Percentiles rank a stretch among this genome's conserved stretches.
Evolutionary conservation across 2,113 vertebrate species (phyloP).

Genomic region (Conger conger): DNA sequence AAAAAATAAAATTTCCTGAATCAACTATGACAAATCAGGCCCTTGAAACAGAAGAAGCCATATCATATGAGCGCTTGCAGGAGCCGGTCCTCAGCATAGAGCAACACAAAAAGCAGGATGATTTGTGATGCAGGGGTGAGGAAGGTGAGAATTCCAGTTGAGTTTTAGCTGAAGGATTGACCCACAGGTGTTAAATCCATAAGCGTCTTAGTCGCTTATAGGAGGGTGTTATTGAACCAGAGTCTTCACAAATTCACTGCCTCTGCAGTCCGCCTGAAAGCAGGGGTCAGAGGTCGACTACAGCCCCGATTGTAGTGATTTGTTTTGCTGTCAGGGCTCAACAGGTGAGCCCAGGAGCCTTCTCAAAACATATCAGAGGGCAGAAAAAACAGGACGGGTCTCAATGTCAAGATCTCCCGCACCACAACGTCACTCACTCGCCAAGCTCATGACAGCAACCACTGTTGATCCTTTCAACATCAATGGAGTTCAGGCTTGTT

Average conservation of each 20-base stretch:
- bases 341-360: conserved; percentile 73
- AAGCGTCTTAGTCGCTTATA: conserved; percentile 59
- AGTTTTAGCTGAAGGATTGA: conserved; percentile 38
- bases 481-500: conserved; percentile 51
- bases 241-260: conserved; percentile 62
- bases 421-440: conserved; percentile 69
- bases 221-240: conserved; percentile 70
- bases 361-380: conserved; percentile 67
- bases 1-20: background rate
- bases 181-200: conserved; percentile 70
- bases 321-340: conserved; percentile 74
- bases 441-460: conserved; percentile 68
- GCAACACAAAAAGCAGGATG: background rate
- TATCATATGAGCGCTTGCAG: background rate
- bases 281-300: conserved; percentile 67
- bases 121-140: background rate
- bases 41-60: background rate
- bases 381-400: conserved; percentile 57
- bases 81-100: background rate
- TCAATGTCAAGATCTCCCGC: conserved; percentile 64
- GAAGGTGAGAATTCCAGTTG: background rate
- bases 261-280: conserved; percentile 63
- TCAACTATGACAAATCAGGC: background rate
- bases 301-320: conserved; percentile 65
- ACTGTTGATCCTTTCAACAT: conserved; percentile 48